Base-by-base conservation (phyloP, 2,797 vertebrate genomes). In the Threskiornis aethiopicus region DNA sequence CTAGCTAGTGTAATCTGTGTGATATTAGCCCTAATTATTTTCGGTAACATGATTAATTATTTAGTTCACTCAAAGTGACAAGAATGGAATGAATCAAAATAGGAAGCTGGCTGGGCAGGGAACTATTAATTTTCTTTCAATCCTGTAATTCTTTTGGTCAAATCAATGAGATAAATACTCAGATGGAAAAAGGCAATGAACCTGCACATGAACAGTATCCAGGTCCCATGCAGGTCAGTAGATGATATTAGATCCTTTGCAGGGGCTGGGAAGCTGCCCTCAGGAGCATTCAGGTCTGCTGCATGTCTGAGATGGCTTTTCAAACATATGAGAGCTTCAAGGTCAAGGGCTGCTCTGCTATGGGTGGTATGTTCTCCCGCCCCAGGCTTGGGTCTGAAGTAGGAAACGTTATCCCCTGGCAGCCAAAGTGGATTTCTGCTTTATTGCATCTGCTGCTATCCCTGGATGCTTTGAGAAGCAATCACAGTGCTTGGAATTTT, bases 21-120 rank as follows among this genome's bases (percentile, higher is more conserved):
- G 73, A 70, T 90, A 92, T 72, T 90, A 96, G 69, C 89, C 72
- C 65, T 94, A 90, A 96, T 96, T 96, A 90, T 97, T 94, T 95
- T 83, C 17, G 2, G 69, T 87, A 94, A 75, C 16, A 29, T n/a
- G n/a, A 96, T 93, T 93, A 96, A 96, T 95, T 93, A 87, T 87
- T 97, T 95, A 89, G 84, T 82, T 95, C 86, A 85, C 86, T 94
- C 84, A 46, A 87, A 94, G 57, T 67, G 88, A 96, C 84, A 95
- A 90, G 86, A 91, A 89, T 55, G 75, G 90, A 94, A 92, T 67
- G 84, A 97, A 93, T 90, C 93, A 96, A 96, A 96, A 75, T 11
- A 94, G 87, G 91, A 80, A 81, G 37, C 84, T 94, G 81, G 33
- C 81, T 75, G 61, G 64, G 71, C 49, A 61, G 8, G 33, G 37